These are phyloP conservation scores for Sebastes cheni DNA, from an alignment of 2,797 vertebrate species.

Conservation along the genomic window DNA sequence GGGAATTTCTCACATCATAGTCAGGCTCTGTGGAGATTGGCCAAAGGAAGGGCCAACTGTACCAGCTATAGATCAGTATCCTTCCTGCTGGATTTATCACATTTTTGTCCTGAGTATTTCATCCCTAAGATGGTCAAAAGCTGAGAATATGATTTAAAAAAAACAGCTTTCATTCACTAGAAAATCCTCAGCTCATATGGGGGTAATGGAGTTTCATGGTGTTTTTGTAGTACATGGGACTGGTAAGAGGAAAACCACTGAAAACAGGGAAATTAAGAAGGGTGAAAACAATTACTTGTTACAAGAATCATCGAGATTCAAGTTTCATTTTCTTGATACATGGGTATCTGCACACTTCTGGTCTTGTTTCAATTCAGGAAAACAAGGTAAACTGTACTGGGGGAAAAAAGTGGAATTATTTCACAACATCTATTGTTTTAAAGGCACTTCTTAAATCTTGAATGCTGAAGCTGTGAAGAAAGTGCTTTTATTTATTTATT, in stretches of 20 bases:
- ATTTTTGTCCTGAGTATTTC: neutral
- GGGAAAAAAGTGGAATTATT: neutral
- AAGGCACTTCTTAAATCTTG: neutral
- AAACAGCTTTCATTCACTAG: constrained; percentile 8
- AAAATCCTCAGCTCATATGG: neutral
- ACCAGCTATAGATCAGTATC: neutral
- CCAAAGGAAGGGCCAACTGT: neutral
- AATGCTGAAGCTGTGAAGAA: neutral
- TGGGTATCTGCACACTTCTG: neutral
- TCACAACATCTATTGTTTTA: neutral
- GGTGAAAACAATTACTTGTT: neutral
- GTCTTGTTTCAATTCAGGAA: neutral
- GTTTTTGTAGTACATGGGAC: neutral
- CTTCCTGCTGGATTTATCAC: neutral
- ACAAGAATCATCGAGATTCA: neutral
- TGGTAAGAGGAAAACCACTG: neutral
- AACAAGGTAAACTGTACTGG: neutral
- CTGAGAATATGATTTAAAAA: constrained; percentile 2
- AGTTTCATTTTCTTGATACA: neutral
- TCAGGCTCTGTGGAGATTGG: constrained; percentile 32
- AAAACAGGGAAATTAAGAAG: neutral
- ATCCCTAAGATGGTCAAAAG: neutral
- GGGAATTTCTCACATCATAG: constrained; percentile 78
- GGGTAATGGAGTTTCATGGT: neutral
- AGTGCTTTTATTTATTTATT: neutral